phyloP scores from a whole-genome alignment of 2,888 invertebrate genomes.

The Lumbricus terrestris region DNA sequence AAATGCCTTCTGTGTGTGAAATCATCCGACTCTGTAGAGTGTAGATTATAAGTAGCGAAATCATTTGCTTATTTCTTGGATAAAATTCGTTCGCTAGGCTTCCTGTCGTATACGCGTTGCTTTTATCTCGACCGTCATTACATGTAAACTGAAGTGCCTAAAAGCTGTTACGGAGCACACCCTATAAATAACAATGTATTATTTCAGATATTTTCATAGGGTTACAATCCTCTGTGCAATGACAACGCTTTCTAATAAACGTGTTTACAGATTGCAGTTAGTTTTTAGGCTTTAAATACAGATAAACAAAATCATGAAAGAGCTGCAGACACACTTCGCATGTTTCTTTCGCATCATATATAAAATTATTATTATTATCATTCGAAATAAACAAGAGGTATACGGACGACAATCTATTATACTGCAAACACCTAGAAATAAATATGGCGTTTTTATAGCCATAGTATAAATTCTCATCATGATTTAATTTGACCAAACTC shows the following conservation, averaged over 20 bases:
- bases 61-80: not conserved
- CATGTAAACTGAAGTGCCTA: not conserved
- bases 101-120: not conserved
- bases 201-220: not conserved
- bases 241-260: not conserved
- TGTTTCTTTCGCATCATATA: too few relatives aligned
- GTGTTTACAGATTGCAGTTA: not conserved
- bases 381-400: too few relatives aligned
- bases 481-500: too few relatives aligned
- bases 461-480: too few relatives aligned
- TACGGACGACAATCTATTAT: too few relatives aligned
- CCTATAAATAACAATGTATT: not conserved
- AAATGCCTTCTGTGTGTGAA: not conserved
- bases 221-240: not conserved
- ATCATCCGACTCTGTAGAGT: not conserved
- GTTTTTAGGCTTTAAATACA: not conserved
- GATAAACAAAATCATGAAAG: not conserved
- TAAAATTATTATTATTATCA: too few relatives aligned
- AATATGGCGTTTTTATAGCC: too few relatives aligned
- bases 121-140: not conserved
- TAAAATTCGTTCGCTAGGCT: not conserved
- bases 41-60: not conserved
- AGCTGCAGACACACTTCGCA: not conserved
- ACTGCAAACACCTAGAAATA: too few relatives aligned
- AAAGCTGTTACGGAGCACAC: not conserved